A percentile compares a stretch with the other conserved stretches of the same genome.
Conservation (phyloP, 1,140 invertebrate genomes). For the Cepaea nemoralis region DNA sequence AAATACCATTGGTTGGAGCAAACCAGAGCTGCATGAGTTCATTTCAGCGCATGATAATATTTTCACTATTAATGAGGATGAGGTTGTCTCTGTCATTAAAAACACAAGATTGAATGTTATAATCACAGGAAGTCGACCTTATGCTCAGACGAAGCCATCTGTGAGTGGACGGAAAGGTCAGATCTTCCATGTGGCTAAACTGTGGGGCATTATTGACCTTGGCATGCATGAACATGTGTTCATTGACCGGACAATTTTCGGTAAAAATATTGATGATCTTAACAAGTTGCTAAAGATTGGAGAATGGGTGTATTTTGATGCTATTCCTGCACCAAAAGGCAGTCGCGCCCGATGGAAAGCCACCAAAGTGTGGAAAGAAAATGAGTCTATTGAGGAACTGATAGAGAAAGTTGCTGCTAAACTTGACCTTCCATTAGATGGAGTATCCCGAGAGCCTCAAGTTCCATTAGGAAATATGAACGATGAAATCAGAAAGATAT, state of each 20-base stretch:
- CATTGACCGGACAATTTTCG: conserved; percentile 72
- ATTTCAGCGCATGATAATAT: conserved; percentile 66
- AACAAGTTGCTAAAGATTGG: conserved; percentile 69
- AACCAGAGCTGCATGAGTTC: conserved; percentile 69
- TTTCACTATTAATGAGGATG: conserved; percentile 68
- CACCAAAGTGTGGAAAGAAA: conserved; percentile 71
- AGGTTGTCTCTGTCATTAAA: conserved; percentile 67
- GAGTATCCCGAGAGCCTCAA: conserved; percentile 52
- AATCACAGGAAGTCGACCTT: conserved; percentile 69
- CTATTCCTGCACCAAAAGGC: conserved; percentile 71
- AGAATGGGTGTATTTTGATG: conserved; percentile 71
- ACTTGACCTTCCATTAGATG: conserved; percentile 61
- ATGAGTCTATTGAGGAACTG: conserved; percentile 67
- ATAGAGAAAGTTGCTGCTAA: conserved; percentile 65
- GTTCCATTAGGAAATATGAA: conserved; percentile 62
- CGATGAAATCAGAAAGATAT: conserved; percentile 65
- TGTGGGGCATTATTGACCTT: conserved; percentile 73
- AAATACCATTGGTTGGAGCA: conserved; percentile 70
- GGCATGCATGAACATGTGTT: conserved; percentile 74
- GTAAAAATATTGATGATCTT: conserved; percentile 70
- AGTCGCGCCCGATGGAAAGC: conserved; percentile 71
- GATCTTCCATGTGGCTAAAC: conserved; percentile 71
- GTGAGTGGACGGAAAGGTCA: conserved; percentile 68
- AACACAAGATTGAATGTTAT: conserved; percentile 70
- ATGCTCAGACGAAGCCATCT: conserved; percentile 58